phyloP scores from a whole-genome alignment of 2,888 invertebrate species.

The Ryuthela nishihirai region DNA sequence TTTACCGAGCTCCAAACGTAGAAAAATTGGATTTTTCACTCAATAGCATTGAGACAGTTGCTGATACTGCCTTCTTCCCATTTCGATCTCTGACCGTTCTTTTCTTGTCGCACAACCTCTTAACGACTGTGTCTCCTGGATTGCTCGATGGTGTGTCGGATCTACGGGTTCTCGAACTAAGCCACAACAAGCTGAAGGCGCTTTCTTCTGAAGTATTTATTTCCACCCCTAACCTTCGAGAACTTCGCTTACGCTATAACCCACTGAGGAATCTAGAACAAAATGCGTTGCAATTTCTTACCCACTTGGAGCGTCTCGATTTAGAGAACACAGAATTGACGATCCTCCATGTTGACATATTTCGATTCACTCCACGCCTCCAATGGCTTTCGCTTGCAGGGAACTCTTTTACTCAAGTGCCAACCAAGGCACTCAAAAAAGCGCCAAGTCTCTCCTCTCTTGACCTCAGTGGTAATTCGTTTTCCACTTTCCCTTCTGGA shows the following conservation, averaged over 20 bases:
- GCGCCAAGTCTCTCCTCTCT: constrained; percentile 7
- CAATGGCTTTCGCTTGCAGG: constrained; percentile 16
- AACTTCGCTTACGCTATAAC: constrained; percentile 23
- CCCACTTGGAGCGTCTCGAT: constrained; percentile 21
- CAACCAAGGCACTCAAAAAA: constrained; percentile 12
- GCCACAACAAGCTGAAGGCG: constrained; percentile 50
- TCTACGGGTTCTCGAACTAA: constrained; percentile 32
- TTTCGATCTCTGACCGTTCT: constrained; percentile 13
- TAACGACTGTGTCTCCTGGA: constrained; percentile 5
- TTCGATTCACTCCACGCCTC: constrained; percentile 11
- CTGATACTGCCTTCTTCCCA: constrained; percentile 10
- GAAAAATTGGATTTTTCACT: constrained; percentile 18
- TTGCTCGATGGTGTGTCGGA: constrained; percentile 19
- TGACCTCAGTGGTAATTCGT: constrained; percentile 26
- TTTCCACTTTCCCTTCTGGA: background rate
- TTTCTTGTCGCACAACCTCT: constrained; percentile 15
- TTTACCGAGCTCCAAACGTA: constrained; percentile 3
- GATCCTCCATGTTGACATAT: constrained; percentile 7
- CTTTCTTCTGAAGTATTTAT: constrained; percentile 2
- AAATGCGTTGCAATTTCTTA: constrained; percentile 1
- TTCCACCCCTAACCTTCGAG: constrained; percentile 5
- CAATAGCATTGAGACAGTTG: constrained; percentile 8
- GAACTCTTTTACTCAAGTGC: constrained; percentile 25
- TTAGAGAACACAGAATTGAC: constrained; percentile 20
- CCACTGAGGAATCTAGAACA: constrained; percentile 13